phyloP scores from a whole-genome alignment of 2,888 invertebrate genomes.

The Cinara cedri region DNA sequence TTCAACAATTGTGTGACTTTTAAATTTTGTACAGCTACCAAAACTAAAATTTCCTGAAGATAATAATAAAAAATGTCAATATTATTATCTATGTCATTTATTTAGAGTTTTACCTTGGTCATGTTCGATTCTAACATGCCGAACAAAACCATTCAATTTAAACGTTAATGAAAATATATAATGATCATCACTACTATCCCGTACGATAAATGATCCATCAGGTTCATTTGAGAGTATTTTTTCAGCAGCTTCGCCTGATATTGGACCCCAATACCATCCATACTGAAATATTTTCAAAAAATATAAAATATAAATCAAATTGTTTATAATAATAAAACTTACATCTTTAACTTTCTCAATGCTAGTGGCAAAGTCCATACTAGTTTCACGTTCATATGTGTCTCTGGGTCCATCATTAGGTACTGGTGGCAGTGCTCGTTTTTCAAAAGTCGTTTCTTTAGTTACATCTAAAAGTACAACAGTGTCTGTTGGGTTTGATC shows the following conservation, averaged over 20 bases:
- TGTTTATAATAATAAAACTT: slow-evolving; percentile 64
- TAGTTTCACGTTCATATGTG: slow-evolving; percentile 60
- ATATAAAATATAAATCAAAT: neutral
- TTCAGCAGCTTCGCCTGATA: slow-evolving; percentile 89
- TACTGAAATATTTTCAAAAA: slow-evolving; percentile 67
- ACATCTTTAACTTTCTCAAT: slow-evolving; percentile 94
- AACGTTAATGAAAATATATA: slow-evolving; percentile 94
- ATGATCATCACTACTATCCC: slow-evolving; percentile 93
- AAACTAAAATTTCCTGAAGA: slow-evolving; percentile 91
- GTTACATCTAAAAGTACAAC: slow-evolving; percentile 59
- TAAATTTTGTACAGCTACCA: slow-evolving; percentile 92
- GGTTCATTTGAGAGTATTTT: slow-evolving; percentile 89
- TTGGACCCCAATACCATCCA: slow-evolving; percentile 96
- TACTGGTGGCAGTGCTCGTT: slow-evolving; percentile 73
- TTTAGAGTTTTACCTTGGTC: slow-evolving; percentile 67
- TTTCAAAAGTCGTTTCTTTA: slow-evolving; percentile 64
- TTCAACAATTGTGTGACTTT: slow-evolving; percentile 91
- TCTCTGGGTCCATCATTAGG: slow-evolving; percentile 62
- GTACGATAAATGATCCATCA: slow-evolving; percentile 90
- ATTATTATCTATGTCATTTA: neutral
- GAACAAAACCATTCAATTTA: slow-evolving; percentile 85
- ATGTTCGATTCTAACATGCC: slow-evolving; percentile 92
- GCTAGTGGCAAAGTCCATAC: slow-evolving; percentile 86
- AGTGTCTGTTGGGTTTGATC: slow-evolving; percentile 53
- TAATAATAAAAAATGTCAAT: slow-evolving; percentile 37